A percentile compares a stretch with the other conserved stretches of the same genome.
phyloP scores from a whole-genome alignment of 1,140 invertebrate genomes.

The Dendrolimus kikuchii region DNA sequence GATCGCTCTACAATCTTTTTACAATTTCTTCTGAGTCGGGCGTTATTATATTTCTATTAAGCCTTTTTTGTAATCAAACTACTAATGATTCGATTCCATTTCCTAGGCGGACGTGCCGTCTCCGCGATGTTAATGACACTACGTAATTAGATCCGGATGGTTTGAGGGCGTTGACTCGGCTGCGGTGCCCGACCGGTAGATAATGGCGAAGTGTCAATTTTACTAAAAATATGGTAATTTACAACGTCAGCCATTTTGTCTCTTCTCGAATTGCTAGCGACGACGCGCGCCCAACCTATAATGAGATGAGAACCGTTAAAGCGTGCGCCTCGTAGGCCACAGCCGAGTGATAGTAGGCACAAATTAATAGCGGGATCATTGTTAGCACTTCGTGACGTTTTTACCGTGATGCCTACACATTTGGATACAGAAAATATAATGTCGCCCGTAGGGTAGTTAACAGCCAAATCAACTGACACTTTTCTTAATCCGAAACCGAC shows the following conservation, averaged over 20 bases:
- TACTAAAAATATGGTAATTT: conserved; percentile 64
- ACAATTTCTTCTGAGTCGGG: conserved; percentile 64
- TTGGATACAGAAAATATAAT: too few relatives aligned
- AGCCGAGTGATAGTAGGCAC: too few relatives aligned
- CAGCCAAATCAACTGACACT: too few relatives aligned
- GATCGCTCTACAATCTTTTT: conserved; percentile 70
- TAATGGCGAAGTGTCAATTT: conserved; percentile 62
- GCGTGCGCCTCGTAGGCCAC: too few relatives aligned
- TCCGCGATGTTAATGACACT: conserved; percentile 65
- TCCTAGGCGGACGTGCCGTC: conserved; percentile 68
- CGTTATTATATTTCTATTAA: conserved; percentile 72
- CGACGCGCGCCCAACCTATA: conserved; percentile 9
- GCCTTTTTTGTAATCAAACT: conserved; percentile 72
- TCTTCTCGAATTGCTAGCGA: conserved; percentile 14
- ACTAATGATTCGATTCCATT: conserved; percentile 72
- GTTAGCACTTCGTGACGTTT: too few relatives aligned
- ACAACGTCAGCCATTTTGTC: conserved; percentile 30
- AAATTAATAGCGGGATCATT: too few relatives aligned
- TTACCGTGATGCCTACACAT: too few relatives aligned
- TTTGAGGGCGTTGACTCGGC: conserved; percentile 57
- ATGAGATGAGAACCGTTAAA: conserved; percentile 16
- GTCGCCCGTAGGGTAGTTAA: too few relatives aligned
- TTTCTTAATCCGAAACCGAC: too few relatives aligned
- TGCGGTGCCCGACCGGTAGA: conserved; percentile 42
- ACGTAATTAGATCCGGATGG: conserved; percentile 70